A percentile compares a stretch with the other conserved stretches of the same genome.
Conservation (phyloP, 1,140 invertebrate genomes). For the Ericerus pela region DNA sequence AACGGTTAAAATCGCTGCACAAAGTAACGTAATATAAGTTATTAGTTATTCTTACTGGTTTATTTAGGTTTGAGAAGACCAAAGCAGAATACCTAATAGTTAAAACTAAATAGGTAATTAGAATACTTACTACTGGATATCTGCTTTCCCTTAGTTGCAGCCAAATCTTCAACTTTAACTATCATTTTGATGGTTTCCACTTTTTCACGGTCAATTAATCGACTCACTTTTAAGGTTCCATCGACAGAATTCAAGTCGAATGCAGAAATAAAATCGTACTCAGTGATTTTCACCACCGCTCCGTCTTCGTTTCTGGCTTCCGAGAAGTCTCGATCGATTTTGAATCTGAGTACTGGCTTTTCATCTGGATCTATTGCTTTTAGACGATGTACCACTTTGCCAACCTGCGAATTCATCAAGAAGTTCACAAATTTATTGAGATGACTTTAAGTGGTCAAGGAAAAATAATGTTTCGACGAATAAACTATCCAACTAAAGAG, state of each 20-base stretch:
- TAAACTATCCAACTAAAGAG: too few species aligned
- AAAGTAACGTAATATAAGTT: too few species aligned
- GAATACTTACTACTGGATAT: conserved; percentile 43
- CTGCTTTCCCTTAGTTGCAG: conserved; percentile 55
- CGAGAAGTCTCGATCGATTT: conserved; percentile 49
- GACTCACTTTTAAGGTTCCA: conserved; percentile 49
- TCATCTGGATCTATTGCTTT: conserved; percentile 64
- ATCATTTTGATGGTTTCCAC: conserved; percentile 62
- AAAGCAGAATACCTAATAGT: too few species aligned
- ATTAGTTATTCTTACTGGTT: too few species aligned
- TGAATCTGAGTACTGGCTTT: conserved; percentile 55
- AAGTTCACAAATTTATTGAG: background rate
- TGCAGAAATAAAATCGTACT: conserved; percentile 52
- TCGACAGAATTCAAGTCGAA: conserved; percentile 61
- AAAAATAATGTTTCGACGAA: too few species aligned
- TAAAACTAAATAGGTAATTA: background rate
- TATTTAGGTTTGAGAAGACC: too few species aligned
- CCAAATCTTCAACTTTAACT: conserved; percentile 69
- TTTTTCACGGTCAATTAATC: conserved; percentile 63
- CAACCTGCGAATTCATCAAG: conserved; percentile 38
- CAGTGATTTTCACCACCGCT: conserved; percentile 44
- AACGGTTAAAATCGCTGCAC: conserved; percentile 52
- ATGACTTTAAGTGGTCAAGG: too few species aligned
- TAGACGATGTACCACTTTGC: conserved; percentile 48
- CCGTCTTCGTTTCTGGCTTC: conserved; percentile 68